These are phyloP conservation scores for Cynaeus angustus DNA, from an alignment of 2,888 invertebrate species.

Conservation along the genomic window DNA sequence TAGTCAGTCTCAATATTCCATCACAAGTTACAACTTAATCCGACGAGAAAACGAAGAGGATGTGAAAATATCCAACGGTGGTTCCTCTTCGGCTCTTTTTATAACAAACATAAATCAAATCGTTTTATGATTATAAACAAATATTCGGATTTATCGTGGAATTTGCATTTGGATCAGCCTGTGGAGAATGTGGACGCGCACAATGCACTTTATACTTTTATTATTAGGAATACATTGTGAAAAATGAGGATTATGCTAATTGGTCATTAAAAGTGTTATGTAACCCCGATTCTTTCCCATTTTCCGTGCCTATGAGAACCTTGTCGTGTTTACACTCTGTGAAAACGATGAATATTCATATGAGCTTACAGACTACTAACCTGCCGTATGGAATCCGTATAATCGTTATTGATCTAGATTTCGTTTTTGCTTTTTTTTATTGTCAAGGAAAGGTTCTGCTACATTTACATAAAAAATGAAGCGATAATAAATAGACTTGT, in stretches of 20 bases:
- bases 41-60: neutral
- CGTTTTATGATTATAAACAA: slow-evolving; percentile 19
- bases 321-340: slow-evolving; percentile 44
- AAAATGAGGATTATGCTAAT: slow-evolving; percentile 39
- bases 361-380: slow-evolving; percentile 27
- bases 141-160: slow-evolving; percentile 14
- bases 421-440: slow-evolving; percentile 26
- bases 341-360: slow-evolving; percentile 47
- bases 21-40: slow-evolving; percentile 9
- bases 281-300: slow-evolving; percentile 29
- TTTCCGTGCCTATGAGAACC: slow-evolving; percentile 38
- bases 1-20: slow-evolving; percentile 3
- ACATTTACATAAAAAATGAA: slow-evolving; percentile 27
- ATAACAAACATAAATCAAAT: slow-evolving; percentile 23
- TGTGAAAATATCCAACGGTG: neutral
- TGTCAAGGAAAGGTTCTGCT: slow-evolving; percentile 29
- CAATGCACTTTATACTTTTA: slow-evolving; percentile 38
- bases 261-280: slow-evolving; percentile 27
- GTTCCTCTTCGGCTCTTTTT: slow-evolving; percentile 21
- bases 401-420: slow-evolving; percentile 42
- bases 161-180: slow-evolving; percentile 16
- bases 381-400: slow-evolving; percentile 34
- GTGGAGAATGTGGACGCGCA: slow-evolving; percentile 31
- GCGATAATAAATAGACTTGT: slow-evolving; percentile 11
- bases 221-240: slow-evolving; percentile 28